Percentiles rank a stretch among this genome's conserved stretches.
Conservation (phyloP, 1,140 invertebrate genomes). For the Drosophila arawakana region DNA sequence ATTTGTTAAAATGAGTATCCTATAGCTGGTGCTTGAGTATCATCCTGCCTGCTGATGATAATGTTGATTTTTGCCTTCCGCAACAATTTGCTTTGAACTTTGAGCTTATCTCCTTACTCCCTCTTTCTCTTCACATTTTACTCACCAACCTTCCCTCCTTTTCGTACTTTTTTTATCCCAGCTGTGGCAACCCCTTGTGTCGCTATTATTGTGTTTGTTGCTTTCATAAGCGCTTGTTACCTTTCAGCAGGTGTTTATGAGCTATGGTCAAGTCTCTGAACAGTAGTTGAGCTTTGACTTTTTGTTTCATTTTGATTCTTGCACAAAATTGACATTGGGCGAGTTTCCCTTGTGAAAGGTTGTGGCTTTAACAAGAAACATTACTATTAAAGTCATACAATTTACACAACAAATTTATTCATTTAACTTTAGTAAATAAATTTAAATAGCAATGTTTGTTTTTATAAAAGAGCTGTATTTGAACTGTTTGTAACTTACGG, state of each 20-base stretch:
- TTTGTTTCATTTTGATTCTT: slow-evolving; percentile 42
- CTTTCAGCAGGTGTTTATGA: slow-evolving; percentile 57
- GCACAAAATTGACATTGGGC: slow-evolving; percentile 17
- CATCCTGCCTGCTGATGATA: slow-evolving; percentile 72
- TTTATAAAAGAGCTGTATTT: too few relatives aligned
- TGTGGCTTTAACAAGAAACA: not conserved
- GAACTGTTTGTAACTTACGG: too few relatives aligned
- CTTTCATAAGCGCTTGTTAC: slow-evolving; percentile 58
- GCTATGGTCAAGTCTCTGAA: slow-evolving; percentile 39
- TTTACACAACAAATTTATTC: too few relatives aligned
- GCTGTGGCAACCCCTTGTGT: slow-evolving; percentile 14
- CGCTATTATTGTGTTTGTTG: slow-evolving; percentile 48
- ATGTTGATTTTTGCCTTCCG: slow-evolving; percentile 82
- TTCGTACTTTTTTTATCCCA: not conserved
- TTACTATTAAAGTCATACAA: not conserved
- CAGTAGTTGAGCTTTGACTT: slow-evolving; percentile 35
- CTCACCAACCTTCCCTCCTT: too few relatives aligned
- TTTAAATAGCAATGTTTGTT: too few relatives aligned
- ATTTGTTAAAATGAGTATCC: slow-evolving; percentile 72
- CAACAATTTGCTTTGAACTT: slow-evolving; percentile 82
- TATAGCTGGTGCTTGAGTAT: slow-evolving; percentile 56
- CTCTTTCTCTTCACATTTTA: not conserved
- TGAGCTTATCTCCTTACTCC: not conserved
- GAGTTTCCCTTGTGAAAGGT: not conserved
- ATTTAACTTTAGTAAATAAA: too few relatives aligned